phyloP scores from a whole-genome alignment of 2,888 invertebrate species.

The Limnephilus marmoratus region DNA sequence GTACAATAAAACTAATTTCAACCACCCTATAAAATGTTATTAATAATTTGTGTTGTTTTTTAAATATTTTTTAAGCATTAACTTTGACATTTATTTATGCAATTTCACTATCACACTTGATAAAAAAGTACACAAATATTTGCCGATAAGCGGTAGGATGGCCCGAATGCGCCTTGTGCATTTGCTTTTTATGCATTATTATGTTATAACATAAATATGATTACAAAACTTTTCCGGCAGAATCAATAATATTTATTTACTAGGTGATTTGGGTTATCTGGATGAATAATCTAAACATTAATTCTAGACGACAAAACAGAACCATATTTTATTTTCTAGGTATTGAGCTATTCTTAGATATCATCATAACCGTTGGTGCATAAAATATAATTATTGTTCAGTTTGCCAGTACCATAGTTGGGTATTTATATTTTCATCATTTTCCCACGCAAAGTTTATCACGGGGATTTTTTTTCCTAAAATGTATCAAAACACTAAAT shows the following conservation, averaged over 20 bases:
- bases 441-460: no score
- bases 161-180: conserved; percentile 8
- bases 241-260: background rate
- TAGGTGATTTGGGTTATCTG: background rate
- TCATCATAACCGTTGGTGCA: background rate
- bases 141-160: conserved; percentile 14
- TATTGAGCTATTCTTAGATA: background rate
- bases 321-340: background rate
- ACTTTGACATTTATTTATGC: conserved; percentile 41
- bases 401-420: no score
- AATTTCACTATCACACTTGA: conserved; percentile 36
- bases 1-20: background rate
- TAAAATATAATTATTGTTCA: background rate
- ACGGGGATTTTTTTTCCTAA: no score
- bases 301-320: background rate
- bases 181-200: background rate
- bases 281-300: background rate
- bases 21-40: background rate
- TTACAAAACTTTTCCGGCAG: background rate
- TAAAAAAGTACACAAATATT: conserved; percentile 34
- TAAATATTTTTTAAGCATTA: background rate
- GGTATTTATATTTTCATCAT: no score
- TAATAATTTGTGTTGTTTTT: background rate
- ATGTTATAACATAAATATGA: background rate
- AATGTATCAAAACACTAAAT: no score